phyloP scores from a whole-genome alignment of 2,888 invertebrate genomes.

The Oxyscelio sp. region DNA sequence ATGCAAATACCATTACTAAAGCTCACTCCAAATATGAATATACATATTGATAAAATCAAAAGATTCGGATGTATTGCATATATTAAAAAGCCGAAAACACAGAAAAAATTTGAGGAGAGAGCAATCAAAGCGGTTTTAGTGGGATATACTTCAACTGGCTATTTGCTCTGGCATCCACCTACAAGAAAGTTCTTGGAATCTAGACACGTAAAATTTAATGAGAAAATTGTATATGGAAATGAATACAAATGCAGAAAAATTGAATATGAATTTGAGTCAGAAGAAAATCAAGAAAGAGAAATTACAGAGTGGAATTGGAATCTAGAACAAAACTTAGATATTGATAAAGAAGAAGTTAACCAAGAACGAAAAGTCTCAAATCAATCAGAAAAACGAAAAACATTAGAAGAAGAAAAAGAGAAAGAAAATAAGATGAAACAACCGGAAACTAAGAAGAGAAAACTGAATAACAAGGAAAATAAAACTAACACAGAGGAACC shows the following conservation, averaged over 20 bases:
- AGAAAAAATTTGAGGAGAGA: neutral
- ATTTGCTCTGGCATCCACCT: constrained; percentile 8
- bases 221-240: constrained; percentile 7
- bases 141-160: constrained; percentile 1
- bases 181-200: neutral
- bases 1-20: no score
- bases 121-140: constrained; percentile 9
- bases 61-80: constrained; percentile 9
- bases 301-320: no score
- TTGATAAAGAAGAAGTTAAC: no score
- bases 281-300: neutral
- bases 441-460: no score
- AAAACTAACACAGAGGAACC: no score
- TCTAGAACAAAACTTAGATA: no score
- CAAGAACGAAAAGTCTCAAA: no score
- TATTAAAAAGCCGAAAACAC: neutral
- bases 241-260: neutral
- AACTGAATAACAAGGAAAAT: no score
- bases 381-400: no score
- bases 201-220: constrained; percentile 20
- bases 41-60: neutral
- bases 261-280: neutral
- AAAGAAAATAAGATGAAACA: no score
- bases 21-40: neutral
- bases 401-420: no score